Evolutionary conservation across 2,888 invertebrate genomes (phyloP).

Genomic region (Lycaena phlaeas): DNA sequence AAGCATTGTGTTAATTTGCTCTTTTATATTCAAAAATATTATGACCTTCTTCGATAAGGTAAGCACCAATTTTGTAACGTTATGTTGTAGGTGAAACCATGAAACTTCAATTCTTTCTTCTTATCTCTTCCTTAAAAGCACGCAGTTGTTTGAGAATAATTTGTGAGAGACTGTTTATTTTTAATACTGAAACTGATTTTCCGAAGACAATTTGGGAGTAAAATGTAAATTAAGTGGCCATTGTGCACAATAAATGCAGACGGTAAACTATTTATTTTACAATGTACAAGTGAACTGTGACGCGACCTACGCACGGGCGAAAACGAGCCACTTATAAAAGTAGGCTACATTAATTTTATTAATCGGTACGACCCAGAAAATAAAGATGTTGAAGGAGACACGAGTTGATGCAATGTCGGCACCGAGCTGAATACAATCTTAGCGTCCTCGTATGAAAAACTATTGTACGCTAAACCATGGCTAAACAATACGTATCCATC

Average conservation of each 20-base stretch:
- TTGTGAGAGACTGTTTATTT: too few species aligned
- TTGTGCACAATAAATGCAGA: too few species aligned
- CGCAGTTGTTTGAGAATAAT: too few species aligned
- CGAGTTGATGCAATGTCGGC: conserved; percentile 19
- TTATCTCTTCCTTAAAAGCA: too few species aligned
- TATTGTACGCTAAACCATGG: background rate
- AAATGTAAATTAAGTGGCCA: too few species aligned
- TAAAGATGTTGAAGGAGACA: conserved; percentile 35
- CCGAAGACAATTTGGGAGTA: too few species aligned
- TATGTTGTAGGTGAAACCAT: too few species aligned
- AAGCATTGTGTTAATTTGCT: conserved; percentile 29
- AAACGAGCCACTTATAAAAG: conserved; percentile 64
- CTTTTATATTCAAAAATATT: background rate
- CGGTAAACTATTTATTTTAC: too few species aligned
- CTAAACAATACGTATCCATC: background rate
- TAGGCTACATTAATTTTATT: conserved; percentile 56
- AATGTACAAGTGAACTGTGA: conserved; percentile 32
- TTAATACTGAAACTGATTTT: too few species aligned
- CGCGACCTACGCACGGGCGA: conserved; percentile 40
- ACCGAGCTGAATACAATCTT: conserved; percentile 14
- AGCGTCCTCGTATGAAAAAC: background rate
- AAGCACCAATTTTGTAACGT: too few species aligned
- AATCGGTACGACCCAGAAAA: conserved; percentile 62
- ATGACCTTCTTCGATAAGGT: too few species aligned
- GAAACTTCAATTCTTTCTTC: too few species aligned